A percentile compares a stretch with the other conserved stretches of the same genome.
Conservation (phyloP, 2,888 invertebrate genomes). For the Mesorhabditis sp. region DNA sequence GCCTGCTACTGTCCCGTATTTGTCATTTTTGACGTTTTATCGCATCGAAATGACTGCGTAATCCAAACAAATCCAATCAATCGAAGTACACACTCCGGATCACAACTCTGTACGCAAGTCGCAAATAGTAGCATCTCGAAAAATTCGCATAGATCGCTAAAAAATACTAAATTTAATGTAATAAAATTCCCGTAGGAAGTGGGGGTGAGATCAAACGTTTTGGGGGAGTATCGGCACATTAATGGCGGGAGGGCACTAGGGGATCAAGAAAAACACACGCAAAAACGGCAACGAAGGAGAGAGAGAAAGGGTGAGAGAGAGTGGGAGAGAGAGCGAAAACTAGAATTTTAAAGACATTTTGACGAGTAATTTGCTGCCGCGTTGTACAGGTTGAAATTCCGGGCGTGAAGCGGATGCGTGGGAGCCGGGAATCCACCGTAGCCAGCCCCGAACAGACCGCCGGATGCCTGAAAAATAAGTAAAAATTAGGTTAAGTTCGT, state of each 20-base stretch:
- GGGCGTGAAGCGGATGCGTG: neutral
- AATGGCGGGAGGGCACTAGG: neutral
- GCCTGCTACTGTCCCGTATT: no score
- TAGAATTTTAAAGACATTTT: neutral
- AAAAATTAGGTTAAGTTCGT: neutral
- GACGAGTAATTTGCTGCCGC: conserved; percentile 2
- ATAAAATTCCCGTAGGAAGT: no score
- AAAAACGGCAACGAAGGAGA: neutral
- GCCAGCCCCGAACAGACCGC: neutral
- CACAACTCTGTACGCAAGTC: no score
- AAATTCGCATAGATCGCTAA: no score
- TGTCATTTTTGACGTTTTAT: no score
- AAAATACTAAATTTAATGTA: no score
- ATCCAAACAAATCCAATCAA: no score
- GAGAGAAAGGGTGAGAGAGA: neutral
- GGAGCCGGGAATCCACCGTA: neutral
- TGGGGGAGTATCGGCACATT: neutral
- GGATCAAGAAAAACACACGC: neutral
- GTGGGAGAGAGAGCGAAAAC: neutral
- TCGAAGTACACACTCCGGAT: no score
- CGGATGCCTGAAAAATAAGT: neutral
- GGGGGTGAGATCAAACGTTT: no score
- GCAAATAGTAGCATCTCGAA: no score
- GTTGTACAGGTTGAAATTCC: neutral
- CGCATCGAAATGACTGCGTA: no score